Evolutionary conservation across 2,888 invertebrate genomes (phyloP), one percentile per base, ranked within the genome.

Genomic region (Timandra comae): DNA sequence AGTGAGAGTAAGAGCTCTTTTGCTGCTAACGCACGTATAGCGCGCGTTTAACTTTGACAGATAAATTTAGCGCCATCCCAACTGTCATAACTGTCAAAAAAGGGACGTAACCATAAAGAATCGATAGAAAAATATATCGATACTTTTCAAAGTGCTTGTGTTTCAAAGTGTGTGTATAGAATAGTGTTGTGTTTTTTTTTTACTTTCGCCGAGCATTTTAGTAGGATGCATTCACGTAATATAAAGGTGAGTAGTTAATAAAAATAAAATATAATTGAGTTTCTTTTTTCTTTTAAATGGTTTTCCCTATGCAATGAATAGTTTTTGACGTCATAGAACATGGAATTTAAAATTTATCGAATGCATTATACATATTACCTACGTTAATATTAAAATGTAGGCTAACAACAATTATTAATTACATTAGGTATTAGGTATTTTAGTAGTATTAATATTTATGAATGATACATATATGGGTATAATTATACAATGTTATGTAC

Each of bases 1-100:
- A 76, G 82, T 76, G 80, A 84, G 82, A 84, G 84, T 81, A 72
- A 78, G 66, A 61, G 55, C 62, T 65, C 51, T 61, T 55, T 51
- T 46, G 58, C 30, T 52, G 50, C 36, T 37, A 59, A 55, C 65
- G 70, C 65, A 67, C 69, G 70, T 63, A 56, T 40, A 52, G 56
- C 58, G 49, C 60, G 62, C 67, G 69, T 60, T 75, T 52, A 20
- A 46, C 45, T 53, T 69, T 63, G 55, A 48, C 51, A 65, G 53
- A 48, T 38, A 67, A n/a, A 65, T 55, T 69, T 68, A 63, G 64
- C 73, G 71, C 60, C 56, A 62, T 46, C 41, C 35, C 41, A 45
- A 27, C 22, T 22, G 8, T 22, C 9, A 11, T 10, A 24, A 24
- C 24, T 24, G 24, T 24, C 11, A 24, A 3, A 24, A 11, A 24